These are phyloP conservation scores for Myrmecobius fasciatus DNA, from an alignment of 2,113 vertebrate genomes.

Conservation along the genomic window DNA sequence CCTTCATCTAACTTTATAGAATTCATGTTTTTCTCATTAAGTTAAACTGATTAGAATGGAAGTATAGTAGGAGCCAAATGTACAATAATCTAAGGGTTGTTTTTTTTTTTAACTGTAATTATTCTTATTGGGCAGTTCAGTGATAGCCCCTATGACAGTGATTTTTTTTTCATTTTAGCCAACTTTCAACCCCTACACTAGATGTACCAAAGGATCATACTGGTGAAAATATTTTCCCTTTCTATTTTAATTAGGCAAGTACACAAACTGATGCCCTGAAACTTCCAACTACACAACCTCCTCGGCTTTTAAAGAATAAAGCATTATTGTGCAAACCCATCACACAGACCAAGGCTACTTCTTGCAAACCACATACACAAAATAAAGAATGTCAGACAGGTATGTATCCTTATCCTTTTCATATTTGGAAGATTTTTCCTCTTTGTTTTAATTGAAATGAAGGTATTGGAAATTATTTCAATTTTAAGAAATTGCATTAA, in stretches of 20 bases:
- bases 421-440: not conserved
- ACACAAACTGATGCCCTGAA: slow-evolving; percentile 91
- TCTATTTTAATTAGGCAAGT: slow-evolving; percentile 85
- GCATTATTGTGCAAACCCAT: slow-evolving; percentile 95
- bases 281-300: slow-evolving; percentile 84
- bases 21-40: slow-evolving; percentile 47
- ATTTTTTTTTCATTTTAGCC: not conserved
- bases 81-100: slow-evolving; percentile 34
- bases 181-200: not conserved
- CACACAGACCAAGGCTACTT: slow-evolving; percentile 95
- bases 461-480: slow-evolving; percentile 18
- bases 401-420: slow-evolving; percentile 70
- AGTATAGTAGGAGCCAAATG: slow-evolving; percentile 31
- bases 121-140: not conserved
- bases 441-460: slow-evolving; percentile 42
- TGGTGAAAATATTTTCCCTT: not conserved
- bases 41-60: slow-evolving; percentile 10
- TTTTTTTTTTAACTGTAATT: not conserved
- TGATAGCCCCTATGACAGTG: not conserved
- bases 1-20: slow-evolving; percentile 1
- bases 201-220: not conserved
- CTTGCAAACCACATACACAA: slow-evolving; percentile 93
- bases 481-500: not conserved
- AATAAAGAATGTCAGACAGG: slow-evolving; percentile 94
- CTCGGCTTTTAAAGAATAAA: slow-evolving; percentile 96